Evolutionary conservation across 2,888 invertebrate species (phyloP).

Genomic region (Punctoribates punctum): DNA sequence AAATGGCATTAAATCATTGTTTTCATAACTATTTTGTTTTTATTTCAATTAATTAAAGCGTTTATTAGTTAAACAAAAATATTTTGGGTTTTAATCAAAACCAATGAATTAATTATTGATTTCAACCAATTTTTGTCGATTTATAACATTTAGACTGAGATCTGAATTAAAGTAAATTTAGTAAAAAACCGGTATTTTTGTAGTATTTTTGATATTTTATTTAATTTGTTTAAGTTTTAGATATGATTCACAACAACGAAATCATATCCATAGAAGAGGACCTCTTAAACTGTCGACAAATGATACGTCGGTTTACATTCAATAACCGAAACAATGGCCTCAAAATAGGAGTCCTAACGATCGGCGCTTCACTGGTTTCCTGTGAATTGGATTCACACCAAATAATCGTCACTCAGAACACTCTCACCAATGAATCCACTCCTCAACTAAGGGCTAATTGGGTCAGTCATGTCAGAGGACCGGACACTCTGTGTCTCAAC

Average conservation of each 20-base stretch:
- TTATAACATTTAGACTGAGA: not conserved
- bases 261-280: conserved; percentile 44
- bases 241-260: conserved; percentile 44
- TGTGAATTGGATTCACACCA: conserved; percentile 40
- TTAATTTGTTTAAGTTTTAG: not conserved
- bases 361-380: conserved; percentile 39
- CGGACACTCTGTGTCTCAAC: conserved; percentile 39
- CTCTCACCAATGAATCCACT: not conserved
- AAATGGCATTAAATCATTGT: conserved; percentile 14
- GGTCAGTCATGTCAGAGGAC: conserved; percentile 43
- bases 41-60: not conserved
- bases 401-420: conserved; percentile 27
- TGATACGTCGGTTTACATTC: conserved; percentile 41
- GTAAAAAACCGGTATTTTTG: conserved; percentile 21
- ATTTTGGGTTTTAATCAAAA: not conserved
- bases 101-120: not conserved
- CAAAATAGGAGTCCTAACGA: conserved; percentile 33
- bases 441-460: conserved; percentile 8
- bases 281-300: conserved; percentile 38
- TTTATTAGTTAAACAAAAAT: not conserved
- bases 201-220: not conserved
- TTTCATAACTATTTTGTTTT: not conserved
- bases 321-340: conserved; percentile 41
- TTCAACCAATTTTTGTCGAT: not conserved
- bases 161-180: not conserved